Conservation (phyloP, 1,140 invertebrate species). For the Caenorhabditis brenneri region DNA sequence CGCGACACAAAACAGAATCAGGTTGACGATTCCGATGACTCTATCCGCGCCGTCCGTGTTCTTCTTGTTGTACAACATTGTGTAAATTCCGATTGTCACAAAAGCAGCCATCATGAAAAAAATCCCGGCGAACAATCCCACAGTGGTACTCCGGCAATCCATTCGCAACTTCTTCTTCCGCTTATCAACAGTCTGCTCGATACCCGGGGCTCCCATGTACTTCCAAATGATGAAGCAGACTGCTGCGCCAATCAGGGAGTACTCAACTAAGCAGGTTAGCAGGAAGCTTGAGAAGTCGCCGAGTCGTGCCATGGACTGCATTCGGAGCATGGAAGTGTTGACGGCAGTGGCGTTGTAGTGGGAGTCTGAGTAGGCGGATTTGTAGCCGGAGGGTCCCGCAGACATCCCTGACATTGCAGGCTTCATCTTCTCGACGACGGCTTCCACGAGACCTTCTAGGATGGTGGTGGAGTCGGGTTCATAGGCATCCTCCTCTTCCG, state of each 20-base stretch:
- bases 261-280: neutral
- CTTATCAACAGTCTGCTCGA: neutral
- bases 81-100: constrained; percentile 67
- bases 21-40: constrained; percentile 67
- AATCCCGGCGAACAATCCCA: constrained; percentile 60
- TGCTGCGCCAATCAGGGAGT: neutral
- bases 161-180: neutral
- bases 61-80: constrained; percentile 61
- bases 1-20: constrained; percentile 62
- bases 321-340: neutral
- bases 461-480: neutral
- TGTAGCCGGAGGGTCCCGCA: neutral
- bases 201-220: neutral
- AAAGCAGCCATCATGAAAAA: constrained; percentile 66
- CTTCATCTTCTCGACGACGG: neutral
- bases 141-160: neutral
- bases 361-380: neutral
- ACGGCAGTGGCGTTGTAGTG: neutral
- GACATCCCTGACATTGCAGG: neutral
- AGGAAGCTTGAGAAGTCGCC: neutral
- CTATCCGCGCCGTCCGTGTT: constrained; percentile 56
- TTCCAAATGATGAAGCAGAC: constrained; percentile 7
- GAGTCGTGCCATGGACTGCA: neutral
- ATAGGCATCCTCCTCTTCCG: neutral
- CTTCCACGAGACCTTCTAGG: neutral